Evolutionary conservation across 1,140 invertebrate species (phyloP), one percentile per base, ranked within the genome.

Genomic region (Drosophila kikkawai): DNA sequence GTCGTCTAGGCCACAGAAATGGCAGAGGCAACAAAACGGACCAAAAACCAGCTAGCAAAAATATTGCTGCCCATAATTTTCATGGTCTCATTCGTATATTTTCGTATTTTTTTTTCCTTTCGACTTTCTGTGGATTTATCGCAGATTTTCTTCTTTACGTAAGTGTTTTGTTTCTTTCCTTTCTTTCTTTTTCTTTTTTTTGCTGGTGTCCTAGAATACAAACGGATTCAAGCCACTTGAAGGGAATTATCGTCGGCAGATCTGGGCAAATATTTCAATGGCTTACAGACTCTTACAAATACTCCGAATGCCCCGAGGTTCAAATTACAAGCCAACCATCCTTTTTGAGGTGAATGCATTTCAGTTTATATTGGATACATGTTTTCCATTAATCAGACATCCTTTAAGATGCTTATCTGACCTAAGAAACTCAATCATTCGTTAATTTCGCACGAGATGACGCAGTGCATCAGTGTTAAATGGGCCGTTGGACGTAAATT

Each of bases 61-160:
- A 75, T 87, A 87, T 84, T 67, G 66, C 66, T 48, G 50, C 8
- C 74, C 77, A 87, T 88, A 87, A 88, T 69, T 87, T 87, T 75
- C 56, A 66, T 71, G 73, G 80, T 78, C 67, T 65, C 79, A 82
- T 82, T 84, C 80, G 70, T 76, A 61, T 47, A 53, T 76, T 69
- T 85, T 61, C 63, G 50, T 37, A 36, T 48, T 70, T 66, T 82
- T 82, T 79, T 75, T 67, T 12, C 34, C n/a, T 56, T 56, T 56
- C 48, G 37, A 53, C 53, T 86, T 82, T 58, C 79, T 82, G 57
- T 65, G 56, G 81, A 82, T 86, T 82, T 82, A 87, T 86, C 70
- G 71, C 67, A 70, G 80, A 86, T 87, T 85, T 86, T 66, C 70
- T 79, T 80, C 66, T 75, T 65, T 79, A 67, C 75, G 66, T 75